Conservation (phyloP, 2,888 invertebrate genomes). For the Erpobdella octoculata region DNA sequence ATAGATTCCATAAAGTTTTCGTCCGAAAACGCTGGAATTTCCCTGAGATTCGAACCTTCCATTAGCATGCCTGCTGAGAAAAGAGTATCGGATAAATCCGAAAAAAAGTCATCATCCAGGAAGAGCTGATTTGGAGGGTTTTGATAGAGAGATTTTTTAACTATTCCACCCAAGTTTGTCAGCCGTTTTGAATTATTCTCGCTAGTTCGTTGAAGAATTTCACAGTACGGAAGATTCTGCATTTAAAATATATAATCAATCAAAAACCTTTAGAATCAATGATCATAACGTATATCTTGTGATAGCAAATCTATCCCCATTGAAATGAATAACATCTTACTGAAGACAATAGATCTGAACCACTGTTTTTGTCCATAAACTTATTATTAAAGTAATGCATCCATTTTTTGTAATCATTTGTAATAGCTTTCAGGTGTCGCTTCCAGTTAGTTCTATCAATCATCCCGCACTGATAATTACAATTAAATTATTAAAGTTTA, state of each 20-base stretch:
- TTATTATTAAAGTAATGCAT: conserved; percentile 62
- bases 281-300: background rate
- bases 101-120: background rate
- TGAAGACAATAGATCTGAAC: background rate
- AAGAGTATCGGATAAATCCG: conserved; percentile 4
- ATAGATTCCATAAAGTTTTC: conserved; percentile 13
- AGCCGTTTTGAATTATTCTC: conserved; percentile 20
- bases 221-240: conserved; percentile 16
- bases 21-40: conserved; percentile 7
- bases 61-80: background rate
- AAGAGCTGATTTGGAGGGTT: background rate
- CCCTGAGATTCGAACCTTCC: conserved; percentile 14
- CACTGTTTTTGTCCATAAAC: background rate
- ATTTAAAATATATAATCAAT: background rate
- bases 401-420: conserved; percentile 99
- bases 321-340: too few relatives aligned
- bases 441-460: conserved; percentile 98
- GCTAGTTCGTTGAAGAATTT: conserved; percentile 18
- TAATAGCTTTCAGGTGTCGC: conserved; percentile 85
- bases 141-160: conserved; percentile 6
- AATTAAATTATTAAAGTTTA: too few relatives aligned
- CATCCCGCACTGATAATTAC: too few relatives aligned
- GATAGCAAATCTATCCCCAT: too few relatives aligned
- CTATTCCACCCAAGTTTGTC: conserved; percentile 7
- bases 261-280: background rate